phyloP scores from a whole-genome alignment of 2,888 invertebrate species.

The Corbicula japonica region DNA sequence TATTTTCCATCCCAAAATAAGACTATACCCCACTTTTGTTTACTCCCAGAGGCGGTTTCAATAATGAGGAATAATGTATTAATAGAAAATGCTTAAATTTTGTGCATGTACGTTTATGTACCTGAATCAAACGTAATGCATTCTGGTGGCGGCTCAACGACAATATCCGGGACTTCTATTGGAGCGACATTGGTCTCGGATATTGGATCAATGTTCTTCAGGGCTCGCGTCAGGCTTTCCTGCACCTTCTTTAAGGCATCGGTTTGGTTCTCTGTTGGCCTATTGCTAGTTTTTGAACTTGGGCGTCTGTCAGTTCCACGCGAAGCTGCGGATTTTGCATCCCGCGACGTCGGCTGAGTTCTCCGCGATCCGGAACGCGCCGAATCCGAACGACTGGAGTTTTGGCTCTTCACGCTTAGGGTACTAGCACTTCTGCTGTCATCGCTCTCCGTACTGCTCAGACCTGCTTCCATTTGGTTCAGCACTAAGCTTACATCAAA shows the following conservation, averaged over 20 bases:
- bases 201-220: constrained; percentile 45
- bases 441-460: background rate
- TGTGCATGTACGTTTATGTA: too few species aligned
- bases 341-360: background rate
- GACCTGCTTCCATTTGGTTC: constrained; percentile 15
- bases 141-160: too few species aligned
- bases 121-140: too few species aligned
- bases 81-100: too few species aligned
- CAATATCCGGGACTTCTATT: too few species aligned
- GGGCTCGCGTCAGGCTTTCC: constrained; percentile 19
- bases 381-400: too few species aligned
- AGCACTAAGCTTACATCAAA: constrained; percentile 34
- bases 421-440: constrained; percentile 5
- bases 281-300: background rate
- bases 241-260: constrained; percentile 26
- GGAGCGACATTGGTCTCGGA: too few species aligned
- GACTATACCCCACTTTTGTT: too few species aligned
- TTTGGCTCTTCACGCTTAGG: constrained; percentile 2
- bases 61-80: too few species aligned
- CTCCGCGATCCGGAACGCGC: too few species aligned
- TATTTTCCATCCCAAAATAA: too few species aligned
- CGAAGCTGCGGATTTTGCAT: background rate
- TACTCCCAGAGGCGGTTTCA: too few species aligned
- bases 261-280: background rate
- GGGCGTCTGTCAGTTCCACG: background rate